These are phyloP conservation scores for Lasioglossum marginatum DNA, from an alignment of 2,888 invertebrate species.

Conservation along the genomic window DNA sequence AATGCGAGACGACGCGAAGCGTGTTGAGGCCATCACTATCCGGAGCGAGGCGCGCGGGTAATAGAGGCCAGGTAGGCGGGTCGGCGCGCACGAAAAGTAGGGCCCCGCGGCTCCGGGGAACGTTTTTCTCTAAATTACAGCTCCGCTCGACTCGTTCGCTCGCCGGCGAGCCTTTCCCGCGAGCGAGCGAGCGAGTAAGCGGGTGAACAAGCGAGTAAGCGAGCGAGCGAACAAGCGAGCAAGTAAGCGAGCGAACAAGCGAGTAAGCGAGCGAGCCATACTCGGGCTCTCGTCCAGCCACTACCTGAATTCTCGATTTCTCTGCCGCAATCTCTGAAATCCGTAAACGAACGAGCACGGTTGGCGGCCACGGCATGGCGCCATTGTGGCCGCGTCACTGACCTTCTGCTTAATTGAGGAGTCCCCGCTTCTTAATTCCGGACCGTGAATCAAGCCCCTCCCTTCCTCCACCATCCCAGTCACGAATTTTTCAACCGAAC, in stretches of 20 bases:
- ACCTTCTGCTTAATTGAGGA: conserved; percentile 7
- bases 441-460: not conserved
- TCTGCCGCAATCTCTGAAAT: conserved; percentile 42
- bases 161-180: conserved; percentile 59
- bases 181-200: conserved; percentile 49
- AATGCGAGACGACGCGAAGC: conserved; percentile 34
- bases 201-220: not conserved
- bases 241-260: not conserved
- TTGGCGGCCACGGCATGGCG: conserved; percentile 43
- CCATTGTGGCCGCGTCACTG: conserved; percentile 48
- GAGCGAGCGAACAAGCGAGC: conserved; percentile 29
- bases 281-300: conserved; percentile 23
- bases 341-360: conserved; percentile 25
- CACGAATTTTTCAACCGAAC: not conserved
- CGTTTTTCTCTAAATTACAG: conserved; percentile 78
- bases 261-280: not conserved
- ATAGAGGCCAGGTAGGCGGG: conserved; percentile 74
- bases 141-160: conserved; percentile 55
- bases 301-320: conserved; percentile 69
- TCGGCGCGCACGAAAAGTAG: conserved; percentile 71
- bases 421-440: conserved; percentile 7
- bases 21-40: conserved; percentile 43
- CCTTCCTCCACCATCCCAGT: not conserved
- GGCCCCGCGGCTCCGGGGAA: conserved; percentile 71
- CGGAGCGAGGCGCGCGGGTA: conserved; percentile 53